Conservation (phyloP, 2,113 vertebrate species). For the Physeter macrocephalus region DNA sequence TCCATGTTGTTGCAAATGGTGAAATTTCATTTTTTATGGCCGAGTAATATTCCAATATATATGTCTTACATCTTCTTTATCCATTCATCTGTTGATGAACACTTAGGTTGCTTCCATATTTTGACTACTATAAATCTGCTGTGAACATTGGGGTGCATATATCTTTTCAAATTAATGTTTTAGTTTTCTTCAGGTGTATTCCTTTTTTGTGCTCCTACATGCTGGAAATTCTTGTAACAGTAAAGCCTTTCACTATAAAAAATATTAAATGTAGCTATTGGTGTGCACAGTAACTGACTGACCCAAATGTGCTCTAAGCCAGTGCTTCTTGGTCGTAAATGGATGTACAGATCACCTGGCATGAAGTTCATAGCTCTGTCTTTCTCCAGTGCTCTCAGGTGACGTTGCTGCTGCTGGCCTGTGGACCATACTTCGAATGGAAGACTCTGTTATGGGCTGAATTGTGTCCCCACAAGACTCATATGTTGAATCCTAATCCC, state of each 20-base stretch:
- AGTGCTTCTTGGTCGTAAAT: not conserved
- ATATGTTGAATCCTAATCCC: not conserved
- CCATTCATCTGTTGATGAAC: not conserved
- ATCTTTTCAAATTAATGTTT: not conserved
- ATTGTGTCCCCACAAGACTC: not conserved
- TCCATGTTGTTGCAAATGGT: not conserved
- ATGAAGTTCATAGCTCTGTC: not conserved
- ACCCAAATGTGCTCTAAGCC: not conserved
- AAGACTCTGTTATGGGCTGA: not conserved
- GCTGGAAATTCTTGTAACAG: not conserved
- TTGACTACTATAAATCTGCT: not conserved
- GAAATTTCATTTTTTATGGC: not conserved
- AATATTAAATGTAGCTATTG: not conserved
- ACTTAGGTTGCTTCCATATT: not conserved
- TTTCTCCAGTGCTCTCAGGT: not conserved
- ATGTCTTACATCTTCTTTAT: not conserved
- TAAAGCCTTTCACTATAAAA: not conserved
- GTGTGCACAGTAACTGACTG: not conserved
- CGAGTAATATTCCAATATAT: not conserved
- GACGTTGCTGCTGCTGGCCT: not conserved
- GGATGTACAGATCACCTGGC: not conserved
- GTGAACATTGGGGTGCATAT: not conserved
- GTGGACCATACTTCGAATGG: not conserved
- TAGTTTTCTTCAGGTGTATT: not conserved
- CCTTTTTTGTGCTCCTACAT: not conserved